Conservation (phyloP, 2,113 vertebrate genomes). For the Lampris megalopsis region DNA sequence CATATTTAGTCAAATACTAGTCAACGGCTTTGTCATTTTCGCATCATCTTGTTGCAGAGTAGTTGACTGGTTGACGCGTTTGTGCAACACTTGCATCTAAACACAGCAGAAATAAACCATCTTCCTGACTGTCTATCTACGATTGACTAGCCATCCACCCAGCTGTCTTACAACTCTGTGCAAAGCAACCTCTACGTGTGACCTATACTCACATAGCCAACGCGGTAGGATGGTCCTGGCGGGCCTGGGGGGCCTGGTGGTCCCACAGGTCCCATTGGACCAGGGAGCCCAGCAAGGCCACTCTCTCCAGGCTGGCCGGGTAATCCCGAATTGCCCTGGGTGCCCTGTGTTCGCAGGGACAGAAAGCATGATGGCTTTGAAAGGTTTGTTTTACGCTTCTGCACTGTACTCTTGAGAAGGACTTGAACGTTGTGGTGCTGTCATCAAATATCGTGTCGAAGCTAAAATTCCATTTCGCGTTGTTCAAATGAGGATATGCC, state of each 20-base stretch:
- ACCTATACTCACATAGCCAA: conserved; percentile 85
- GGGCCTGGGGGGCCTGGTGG: conserved; percentile 87
- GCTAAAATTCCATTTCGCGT: no score
- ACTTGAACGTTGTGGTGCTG: not conserved
- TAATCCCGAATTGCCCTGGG: conserved; percentile 81
- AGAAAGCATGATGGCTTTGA: not conserved
- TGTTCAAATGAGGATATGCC: no score
- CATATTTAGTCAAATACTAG: no score
- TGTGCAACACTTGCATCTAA: no score
- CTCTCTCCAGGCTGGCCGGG: conserved; percentile 80
- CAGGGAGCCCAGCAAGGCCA: conserved; percentile 87
- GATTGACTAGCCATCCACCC: not conserved
- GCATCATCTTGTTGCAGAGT: no score
- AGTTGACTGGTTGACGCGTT: no score
- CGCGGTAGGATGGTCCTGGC: conserved; percentile 72
- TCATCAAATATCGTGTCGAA: not conserved
- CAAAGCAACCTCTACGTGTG: not conserved
- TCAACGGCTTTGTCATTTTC: no score
- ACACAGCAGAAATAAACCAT: no score
- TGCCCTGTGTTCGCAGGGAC: conserved; percentile 76
- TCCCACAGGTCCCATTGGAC: conserved; percentile 89
- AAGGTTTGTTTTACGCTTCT: not conserved
- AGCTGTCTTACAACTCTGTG: not conserved
- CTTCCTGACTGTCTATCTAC: no score
- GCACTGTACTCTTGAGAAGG: not conserved